Base-by-base conservation (phyloP, 1,140 invertebrate genomes). In the Marisa cornuarietis region DNA sequence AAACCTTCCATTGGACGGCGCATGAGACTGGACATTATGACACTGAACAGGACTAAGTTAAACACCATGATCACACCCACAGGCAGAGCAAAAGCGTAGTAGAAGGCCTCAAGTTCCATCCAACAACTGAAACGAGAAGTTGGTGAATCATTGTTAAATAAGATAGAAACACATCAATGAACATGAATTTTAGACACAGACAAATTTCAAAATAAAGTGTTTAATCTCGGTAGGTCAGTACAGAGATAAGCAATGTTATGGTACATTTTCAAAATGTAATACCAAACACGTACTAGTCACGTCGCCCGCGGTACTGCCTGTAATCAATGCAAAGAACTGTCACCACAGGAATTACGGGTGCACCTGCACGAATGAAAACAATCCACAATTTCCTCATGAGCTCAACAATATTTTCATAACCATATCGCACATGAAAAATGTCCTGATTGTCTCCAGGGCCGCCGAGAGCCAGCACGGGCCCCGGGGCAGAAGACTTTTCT, bases 81-180 rank as follows among this genome's bases (percentile, higher is more conserved):
- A 0, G 91, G 91, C n/a, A 90, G 68, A 14, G 90, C 85, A 71
- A 92, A 91, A 16, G 89, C 89, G 76, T 89, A 91, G 79, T 88
- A 90, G 83, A 92, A 92, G 0, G 89, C 87, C 13, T 88, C 79
- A 51, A 88, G 26, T 31, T 84, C 76, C 89, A 89, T 82, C 92
- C 91, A 92, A 81, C 92, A 92, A 72, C 90, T 91, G 81, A n/a
- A 80, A 31, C 24, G 14, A 62, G n/a, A 62, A 69, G 76, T 18
- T 42, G 8, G 5, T 2, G 24, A 13, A 78, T 71, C 49, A 78
- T 49, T 8, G 4, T 75, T 51, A 72, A 14, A 52, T 18, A 18
- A 73, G n/a, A 14, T 10, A n/a, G 8, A n/a, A n/a, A n/a, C n/a
- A n/a, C n/a, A n/a, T n/a, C n/a, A n/a, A n/a, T n/a, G n/a, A n/a